Conservation (phyloP, 2,888 invertebrate genomes). For the Alsophila aescularia region DNA sequence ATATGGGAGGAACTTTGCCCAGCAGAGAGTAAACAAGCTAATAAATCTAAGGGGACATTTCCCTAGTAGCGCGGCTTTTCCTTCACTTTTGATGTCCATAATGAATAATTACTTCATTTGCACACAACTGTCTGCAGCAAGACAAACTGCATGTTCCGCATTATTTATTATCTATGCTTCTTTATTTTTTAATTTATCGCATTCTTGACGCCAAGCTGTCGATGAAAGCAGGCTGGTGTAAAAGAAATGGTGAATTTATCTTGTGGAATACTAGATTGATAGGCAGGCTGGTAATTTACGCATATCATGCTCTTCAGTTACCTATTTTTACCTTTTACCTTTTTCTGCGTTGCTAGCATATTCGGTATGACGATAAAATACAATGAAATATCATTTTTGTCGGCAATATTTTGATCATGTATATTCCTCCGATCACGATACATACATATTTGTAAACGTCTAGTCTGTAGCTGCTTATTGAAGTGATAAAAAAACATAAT, state of each 20-base stretch:
- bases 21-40: too few relatives aligned
- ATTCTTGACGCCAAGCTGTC: constrained; percentile 11
- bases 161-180: constrained; percentile 29
- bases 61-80: too few relatives aligned
- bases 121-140: constrained; percentile 40
- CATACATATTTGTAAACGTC: neutral
- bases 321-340: neutral
- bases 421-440: too few relatives aligned
- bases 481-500: constrained; percentile 15
- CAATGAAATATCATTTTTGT: too few relatives aligned
- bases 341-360: neutral
- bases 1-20: too few relatives aligned
- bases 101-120: constrained; percentile 42
- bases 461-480: neutral
- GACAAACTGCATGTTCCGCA: constrained; percentile 38
- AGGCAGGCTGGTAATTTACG: constrained; percentile 9
- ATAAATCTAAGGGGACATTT: too few relatives aligned
- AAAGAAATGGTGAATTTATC: constrained; percentile 22
- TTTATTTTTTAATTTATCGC: constrained; percentile 40
- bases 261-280: constrained; percentile 15
- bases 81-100: constrained; percentile 22
- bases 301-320: neutral
- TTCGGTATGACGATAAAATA: too few relatives aligned
- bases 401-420: too few relatives aligned
- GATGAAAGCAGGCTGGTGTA: constrained; percentile 18